Percentiles rank a stretch among this genome's conserved stretches.
phyloP scores from a whole-genome alignment of 2,888 invertebrate genomes.

The Saturnia pavonia region DNA sequence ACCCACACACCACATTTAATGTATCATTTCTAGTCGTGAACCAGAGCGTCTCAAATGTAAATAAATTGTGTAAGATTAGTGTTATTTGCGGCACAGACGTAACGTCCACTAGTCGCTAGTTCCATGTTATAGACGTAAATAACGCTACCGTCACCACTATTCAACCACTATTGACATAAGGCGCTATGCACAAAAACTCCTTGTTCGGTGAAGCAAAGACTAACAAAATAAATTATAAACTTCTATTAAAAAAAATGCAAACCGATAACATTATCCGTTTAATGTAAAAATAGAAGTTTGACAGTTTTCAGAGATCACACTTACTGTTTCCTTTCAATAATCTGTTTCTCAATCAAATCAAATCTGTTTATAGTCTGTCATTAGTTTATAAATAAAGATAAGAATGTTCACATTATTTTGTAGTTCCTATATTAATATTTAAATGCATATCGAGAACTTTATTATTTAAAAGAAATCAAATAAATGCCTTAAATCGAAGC shows the following conservation, averaged over 20 bases:
- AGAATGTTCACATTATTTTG: too few relatives aligned
- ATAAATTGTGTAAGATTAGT: slow-evolving; percentile 29
- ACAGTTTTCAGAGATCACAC: too few relatives aligned
- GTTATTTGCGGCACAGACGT: slow-evolving; percentile 42
- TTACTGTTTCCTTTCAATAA: too few relatives aligned
- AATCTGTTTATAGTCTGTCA: too few relatives aligned
- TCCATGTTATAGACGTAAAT: slow-evolving; percentile 45
- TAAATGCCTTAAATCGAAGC: neutral
- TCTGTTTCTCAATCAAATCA: too few relatives aligned
- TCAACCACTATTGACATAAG: slow-evolving; percentile 46
- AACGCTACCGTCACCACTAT: slow-evolving; percentile 55
- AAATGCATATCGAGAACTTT: too few relatives aligned
- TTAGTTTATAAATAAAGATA: neutral
- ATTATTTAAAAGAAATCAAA: too few relatives aligned
- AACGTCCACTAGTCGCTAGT: slow-evolving; percentile 23
- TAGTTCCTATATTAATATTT: too few relatives aligned
- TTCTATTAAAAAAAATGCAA: too few relatives aligned
- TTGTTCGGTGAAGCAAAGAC: neutral
- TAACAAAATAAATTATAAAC: neutral
- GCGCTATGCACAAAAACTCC: slow-evolving; percentile 24
- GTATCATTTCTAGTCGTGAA: slow-evolving; percentile 29
- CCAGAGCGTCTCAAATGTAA: slow-evolving; percentile 23
- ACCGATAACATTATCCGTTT: neutral
- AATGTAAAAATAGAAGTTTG: too few relatives aligned
- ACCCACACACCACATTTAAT: slow-evolving; percentile 9